Percentiles rank a stretch among this genome's conserved stretches.
Conservation (phyloP, 2,888 invertebrate species). For the Synanthedon formicaeformis region DNA sequence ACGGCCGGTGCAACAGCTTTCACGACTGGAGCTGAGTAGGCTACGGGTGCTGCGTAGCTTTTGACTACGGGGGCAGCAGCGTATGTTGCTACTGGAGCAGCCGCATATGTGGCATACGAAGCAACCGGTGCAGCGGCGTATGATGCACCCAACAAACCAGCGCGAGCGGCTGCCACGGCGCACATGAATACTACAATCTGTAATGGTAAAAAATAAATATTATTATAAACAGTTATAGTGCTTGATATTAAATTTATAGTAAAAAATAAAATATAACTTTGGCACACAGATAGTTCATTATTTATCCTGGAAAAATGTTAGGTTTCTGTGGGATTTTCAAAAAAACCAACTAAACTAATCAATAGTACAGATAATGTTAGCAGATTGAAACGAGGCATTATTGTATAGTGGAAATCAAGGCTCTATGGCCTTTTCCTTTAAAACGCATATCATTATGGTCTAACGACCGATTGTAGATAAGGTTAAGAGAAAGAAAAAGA, state of each 20-base stretch:
- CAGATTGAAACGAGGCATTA: no score
- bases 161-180: slow-evolving; percentile 67
- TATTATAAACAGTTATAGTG: not conserved
- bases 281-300: no score
- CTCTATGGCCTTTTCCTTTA: no score
- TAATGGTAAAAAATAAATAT: slow-evolving; percentile 12
- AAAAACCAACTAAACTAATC: no score
- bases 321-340: no score
- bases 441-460: no score
- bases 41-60: slow-evolving; percentile 20
- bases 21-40: slow-evolving; percentile 49
- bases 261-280: no score
- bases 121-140: slow-evolving; percentile 19
- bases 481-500: no score
- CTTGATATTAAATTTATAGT: not conserved
- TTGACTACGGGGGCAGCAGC: slow-evolving; percentile 21
- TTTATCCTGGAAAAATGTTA: no score
- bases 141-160: slow-evolving; percentile 52
- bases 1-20: slow-evolving; percentile 33
- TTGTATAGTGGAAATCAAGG: no score
- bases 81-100: slow-evolving; percentile 32
- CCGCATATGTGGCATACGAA: slow-evolving; percentile 16
- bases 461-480: no score
- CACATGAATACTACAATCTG: slow-evolving; percentile 68
- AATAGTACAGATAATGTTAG: no score